phyloP scores from a whole-genome alignment of 1,140 invertebrate species.

The Dinothrombium tinctorium region DNA sequence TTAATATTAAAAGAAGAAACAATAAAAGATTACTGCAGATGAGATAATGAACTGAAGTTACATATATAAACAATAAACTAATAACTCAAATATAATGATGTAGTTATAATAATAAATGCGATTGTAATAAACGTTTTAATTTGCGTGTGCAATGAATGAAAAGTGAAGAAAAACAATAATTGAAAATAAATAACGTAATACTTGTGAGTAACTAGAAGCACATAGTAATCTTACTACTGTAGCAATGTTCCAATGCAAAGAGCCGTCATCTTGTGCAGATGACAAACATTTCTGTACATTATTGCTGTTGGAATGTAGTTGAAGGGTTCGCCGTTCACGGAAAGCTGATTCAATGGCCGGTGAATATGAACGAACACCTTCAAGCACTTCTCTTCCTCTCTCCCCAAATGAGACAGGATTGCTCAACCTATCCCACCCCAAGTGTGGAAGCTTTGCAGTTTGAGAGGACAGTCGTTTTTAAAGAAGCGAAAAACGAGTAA shows the following conservation, averaged over 20 bases:
- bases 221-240: slow-evolving; percentile 10
- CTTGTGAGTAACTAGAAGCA: too few species aligned
- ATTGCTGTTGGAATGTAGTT: neutral
- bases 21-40: too few species aligned
- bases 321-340: neutral
- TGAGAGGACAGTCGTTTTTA: neutral
- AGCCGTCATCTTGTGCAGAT: neutral
- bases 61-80: neutral
- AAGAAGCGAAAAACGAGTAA: too few species aligned
- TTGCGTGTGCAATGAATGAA: too few species aligned
- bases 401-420: slow-evolving; percentile 6
- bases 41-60: neutral
- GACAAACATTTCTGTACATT: neutral
- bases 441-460: slow-evolving; percentile 1
- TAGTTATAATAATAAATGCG: too few species aligned
- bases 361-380: neutral
- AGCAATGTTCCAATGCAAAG: slow-evolving; percentile 7
- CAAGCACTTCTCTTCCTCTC: slow-evolving; percentile 7
- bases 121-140: too few species aligned
- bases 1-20: neutral
- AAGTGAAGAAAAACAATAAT: too few species aligned
- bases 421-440: slow-evolving; percentile 7
- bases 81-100: neutral
- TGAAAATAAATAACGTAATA: too few species aligned
- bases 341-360: neutral